These are phyloP conservation scores for Rhimphoctona megacephalus DNA, from an alignment of 2,888 invertebrate genomes.

Conservation along the genomic window DNA sequence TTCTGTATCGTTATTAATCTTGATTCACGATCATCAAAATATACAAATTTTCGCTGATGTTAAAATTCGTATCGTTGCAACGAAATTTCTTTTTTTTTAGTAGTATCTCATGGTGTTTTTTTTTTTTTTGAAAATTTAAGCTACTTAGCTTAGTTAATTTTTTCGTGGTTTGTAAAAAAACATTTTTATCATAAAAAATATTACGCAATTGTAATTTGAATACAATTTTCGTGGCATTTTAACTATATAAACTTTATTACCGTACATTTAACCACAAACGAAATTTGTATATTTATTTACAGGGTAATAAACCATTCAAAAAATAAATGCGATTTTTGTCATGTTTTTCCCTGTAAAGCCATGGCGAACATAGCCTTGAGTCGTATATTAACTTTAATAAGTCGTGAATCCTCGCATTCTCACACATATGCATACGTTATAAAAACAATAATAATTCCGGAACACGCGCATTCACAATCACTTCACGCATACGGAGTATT, in stretches of 20 bases:
- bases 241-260: neutral
- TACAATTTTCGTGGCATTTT: neutral
- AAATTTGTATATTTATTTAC: neutral
- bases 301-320: neutral
- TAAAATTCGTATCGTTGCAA: neutral
- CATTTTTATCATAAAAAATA: neutral
- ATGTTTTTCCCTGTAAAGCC: conserved; percentile 56
- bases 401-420: conserved; percentile 81
- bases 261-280: neutral
- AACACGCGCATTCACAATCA: conserved; percentile 60
- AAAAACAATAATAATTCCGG: conserved; percentile 33
- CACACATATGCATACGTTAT: conserved; percentile 40
- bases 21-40: neutral
- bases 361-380: conserved; percentile 17
- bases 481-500: conserved; percentile 74
- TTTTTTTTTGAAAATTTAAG: neutral
- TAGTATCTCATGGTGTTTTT: neutral
- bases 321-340: conserved; percentile 64
- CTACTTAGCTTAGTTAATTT: neutral
- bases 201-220: neutral
- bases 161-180: neutral
- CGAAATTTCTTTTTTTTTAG: neutral
- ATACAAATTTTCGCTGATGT: neutral
- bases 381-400: conserved; percentile 82
- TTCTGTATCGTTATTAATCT: neutral